Conservation (phyloP, 2,888 invertebrate species). For the Leptinotarsa rubiginosa region DNA sequence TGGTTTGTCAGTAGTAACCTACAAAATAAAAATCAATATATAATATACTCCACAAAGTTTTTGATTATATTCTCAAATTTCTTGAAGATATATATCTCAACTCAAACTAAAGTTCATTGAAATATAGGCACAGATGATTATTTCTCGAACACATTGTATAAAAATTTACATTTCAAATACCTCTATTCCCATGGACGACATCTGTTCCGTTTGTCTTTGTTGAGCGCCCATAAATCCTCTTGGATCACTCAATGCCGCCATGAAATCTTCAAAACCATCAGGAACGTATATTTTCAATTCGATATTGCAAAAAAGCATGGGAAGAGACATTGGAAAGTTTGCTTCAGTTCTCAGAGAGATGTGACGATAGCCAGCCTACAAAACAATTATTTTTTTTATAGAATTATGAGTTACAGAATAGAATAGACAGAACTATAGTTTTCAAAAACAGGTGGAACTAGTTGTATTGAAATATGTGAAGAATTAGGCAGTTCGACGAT, state of each 20-base stretch:
- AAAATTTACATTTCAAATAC: slow-evolving; percentile 46
- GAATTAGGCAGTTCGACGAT: too few species aligned
- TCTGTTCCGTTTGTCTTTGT: slow-evolving; percentile 88
- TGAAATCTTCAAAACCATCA: slow-evolving; percentile 98
- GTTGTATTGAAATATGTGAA: too few species aligned
- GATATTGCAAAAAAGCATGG: slow-evolving; percentile 99
- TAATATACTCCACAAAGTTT: too few species aligned
- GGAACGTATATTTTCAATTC: slow-evolving; percentile 99
- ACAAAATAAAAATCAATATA: neutral
- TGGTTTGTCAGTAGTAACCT: slow-evolving; percentile 59
- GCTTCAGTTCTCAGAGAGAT: slow-evolving; percentile 98
- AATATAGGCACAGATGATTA: too few species aligned
- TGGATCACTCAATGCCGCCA: slow-evolving; percentile 97
- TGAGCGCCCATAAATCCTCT: slow-evolving; percentile 90
- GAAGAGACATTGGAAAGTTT: slow-evolving; percentile 98
- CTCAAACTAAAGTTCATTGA: too few species aligned
- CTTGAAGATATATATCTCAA: neutral
- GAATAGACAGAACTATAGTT: too few species aligned
- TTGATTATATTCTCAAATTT: neutral
- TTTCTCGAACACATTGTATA: too few species aligned
- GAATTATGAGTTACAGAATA: too few species aligned
- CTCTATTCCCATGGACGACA: slow-evolving; percentile 96
- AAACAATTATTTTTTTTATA: neutral
- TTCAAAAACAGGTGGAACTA: too few species aligned
- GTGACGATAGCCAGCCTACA: slow-evolving; percentile 96